Percentiles rank a stretch among this genome's conserved stretches.
These are phyloP conservation scores for Thryonomys swinderianus DNA, from an alignment of 2,113 vertebrate genomes.

Conservation along the genomic window DNA sequence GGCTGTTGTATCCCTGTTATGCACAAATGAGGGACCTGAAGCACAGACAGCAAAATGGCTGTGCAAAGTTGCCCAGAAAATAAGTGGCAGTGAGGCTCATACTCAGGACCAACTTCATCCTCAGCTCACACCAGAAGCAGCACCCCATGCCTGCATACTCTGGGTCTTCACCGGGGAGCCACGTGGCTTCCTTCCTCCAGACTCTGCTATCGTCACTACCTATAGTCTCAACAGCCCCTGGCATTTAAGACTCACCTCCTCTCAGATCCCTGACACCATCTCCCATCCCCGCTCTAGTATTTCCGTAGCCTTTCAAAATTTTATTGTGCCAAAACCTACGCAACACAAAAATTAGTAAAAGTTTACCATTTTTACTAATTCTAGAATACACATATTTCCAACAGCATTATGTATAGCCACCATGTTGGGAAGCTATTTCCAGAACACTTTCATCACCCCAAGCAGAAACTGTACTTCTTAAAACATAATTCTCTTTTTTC, in stretches of 20 bases:
- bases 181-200: background rate
- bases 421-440: background rate
- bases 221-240: background rate
- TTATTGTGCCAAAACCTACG: background rate
- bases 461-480: background rate
- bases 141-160: rapidly evolving
- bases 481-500: background rate
- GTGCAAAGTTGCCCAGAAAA: background rate
- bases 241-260: background rate
- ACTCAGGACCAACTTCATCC: background rate
- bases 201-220: background rate
- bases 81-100: background rate
- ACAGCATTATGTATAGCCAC: background rate
- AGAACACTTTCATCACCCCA: background rate
- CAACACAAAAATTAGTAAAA: background rate
- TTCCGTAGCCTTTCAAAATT: background rate
- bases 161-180: background rate
- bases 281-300: background rate
- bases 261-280: background rate
- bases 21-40: background rate
- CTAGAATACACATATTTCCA: background rate
- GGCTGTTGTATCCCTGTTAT: background rate
- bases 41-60: background rate
- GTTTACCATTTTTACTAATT: background rate
- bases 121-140: background rate